These are phyloP conservation scores for Chelonus insularis DNA, from an alignment of 1,140 invertebrate genomes.

Conservation along the genomic window DNA sequence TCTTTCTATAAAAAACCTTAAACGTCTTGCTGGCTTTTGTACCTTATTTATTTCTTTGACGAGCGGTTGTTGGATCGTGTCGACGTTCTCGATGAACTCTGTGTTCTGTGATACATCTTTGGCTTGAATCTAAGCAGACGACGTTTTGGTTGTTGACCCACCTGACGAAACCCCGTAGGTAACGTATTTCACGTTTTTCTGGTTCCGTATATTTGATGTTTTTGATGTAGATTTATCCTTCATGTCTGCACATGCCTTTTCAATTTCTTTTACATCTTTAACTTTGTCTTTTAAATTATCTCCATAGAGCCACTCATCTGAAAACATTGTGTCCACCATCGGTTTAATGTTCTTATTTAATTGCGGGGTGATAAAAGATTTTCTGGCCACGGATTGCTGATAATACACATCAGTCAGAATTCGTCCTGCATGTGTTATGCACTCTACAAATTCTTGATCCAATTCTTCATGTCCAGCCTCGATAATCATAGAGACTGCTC, in stretches of 20 bases:
- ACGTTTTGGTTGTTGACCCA: conserved; percentile 13
- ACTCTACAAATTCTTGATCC: conserved; percentile 24
- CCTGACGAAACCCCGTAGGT: conserved; percentile 10
- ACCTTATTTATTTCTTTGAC: conserved; percentile 25
- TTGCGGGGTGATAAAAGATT: conserved; percentile 25
- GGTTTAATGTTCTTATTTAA: conserved; percentile 33
- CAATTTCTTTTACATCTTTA: conserved; percentile 24
- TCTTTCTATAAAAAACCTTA: conserved; percentile 10
- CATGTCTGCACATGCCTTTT: conserved; percentile 23
- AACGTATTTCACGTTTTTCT: conserved; percentile 27
- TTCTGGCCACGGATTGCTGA: conserved; percentile 31
- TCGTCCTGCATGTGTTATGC: conserved; percentile 28
- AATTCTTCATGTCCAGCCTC: conserved; percentile 18
- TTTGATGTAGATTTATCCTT: conserved; percentile 15
- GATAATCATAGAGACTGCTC: conserved; percentile 22
- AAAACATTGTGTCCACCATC: conserved; percentile 36
- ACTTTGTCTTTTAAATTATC: conserved; percentile 22
- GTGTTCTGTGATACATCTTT: conserved; percentile 7
- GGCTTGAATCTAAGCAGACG: neutral
- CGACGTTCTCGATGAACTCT: conserved; percentile 5
- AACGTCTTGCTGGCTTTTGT: conserved; percentile 19
- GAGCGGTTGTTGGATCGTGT: conserved; percentile 7
- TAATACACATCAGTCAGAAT: conserved; percentile 34
- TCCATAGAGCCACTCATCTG: conserved; percentile 39
- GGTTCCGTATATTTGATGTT: neutral